Base-by-base conservation (phyloP, 1,140 invertebrate genomes). In the Gerris buenoi region DNA sequence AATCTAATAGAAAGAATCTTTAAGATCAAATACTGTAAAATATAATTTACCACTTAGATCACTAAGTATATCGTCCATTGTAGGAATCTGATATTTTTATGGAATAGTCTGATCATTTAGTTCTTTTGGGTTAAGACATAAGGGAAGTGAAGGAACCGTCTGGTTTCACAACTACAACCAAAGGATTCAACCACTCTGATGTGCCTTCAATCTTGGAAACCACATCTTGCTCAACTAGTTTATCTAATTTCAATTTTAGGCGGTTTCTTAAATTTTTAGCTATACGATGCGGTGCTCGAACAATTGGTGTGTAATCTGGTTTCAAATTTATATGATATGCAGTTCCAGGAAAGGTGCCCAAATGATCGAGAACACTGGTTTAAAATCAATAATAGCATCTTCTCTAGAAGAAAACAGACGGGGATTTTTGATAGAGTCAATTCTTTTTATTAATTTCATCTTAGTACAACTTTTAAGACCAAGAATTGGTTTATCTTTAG, bases 151-250 rank as follows among this genome's bases (percentile, higher is more conserved):
- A n/a, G n/a, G 64, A 65, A 46, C 64, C 64, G 46, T 65, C 33
- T 65, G 64, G 64, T 25, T 65, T 65, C 28, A 33, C 64, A 28
- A 65, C 29, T 65, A 65, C 46, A 25, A 65, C 64, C 28, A 65
- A 64, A 65, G 64, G 28, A 33, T 65, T 65, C 25, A 65, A 65
- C 64, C 64, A 65, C 33, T 65, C 64, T 33, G 27, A 65, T 46
- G 64, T 27, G 14, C 33, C 64, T 29, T 65, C 25, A 23, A 56
- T 2, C 13, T 27, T 33, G 23, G 29, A 33, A 46, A 65, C 46
- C 27, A 65, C 64, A 65, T 33, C 64, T 65, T n/a, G 22, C 33
- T 65, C 25, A 18, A 33, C 64, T 27, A 65, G 64, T 46, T 65
- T 33, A 65, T 65, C 23, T 65, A 56, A 46, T 33, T 65, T 65